Base-by-base conservation (phyloP, 2,797 vertebrate genomes). In the Dicrostonyx torquatus region DNA sequence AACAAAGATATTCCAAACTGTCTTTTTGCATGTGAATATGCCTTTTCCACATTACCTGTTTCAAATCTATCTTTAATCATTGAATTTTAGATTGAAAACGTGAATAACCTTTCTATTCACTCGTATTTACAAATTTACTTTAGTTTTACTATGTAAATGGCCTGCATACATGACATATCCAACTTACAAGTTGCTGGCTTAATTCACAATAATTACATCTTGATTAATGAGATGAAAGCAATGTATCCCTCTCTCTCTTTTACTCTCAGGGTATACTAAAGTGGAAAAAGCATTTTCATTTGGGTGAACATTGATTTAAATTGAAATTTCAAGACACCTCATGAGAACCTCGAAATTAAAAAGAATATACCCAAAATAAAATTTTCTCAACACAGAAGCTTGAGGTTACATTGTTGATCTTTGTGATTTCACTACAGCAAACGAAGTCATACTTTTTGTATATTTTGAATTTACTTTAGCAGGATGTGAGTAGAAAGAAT, bases 321-420 rank as follows among this genome's bases (percentile, higher is more conserved):
- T 1, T 89, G 37, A 93, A 93, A 83, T 93, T 94, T 43, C n/a
- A 92, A 53, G 17, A 86, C 73, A 93, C 0, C 1, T 73, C 14
- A 78, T 24, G 1, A 94, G 0, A 90, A 6, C 14, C 10, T 5
- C 60, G 66, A 87, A 84, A 79, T 31, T 22, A 83, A n/a, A 79
- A 66, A n/a, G 40, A 40, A 0, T 29, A 40, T 58, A 26, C 87
- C 1, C 89, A 83, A 60, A n/a, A 20, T 77, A 34, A 72, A 29
- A 66, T 40, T 64, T 73, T 88, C 24, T 3, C 7, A 70, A 8
- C 20, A 84, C 10, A 88, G 22, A 84, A 26, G 53, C 37, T 62
- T 37, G 84, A 48, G 73, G 22, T 37, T 53, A 5, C 12, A n/a
- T 6, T 18, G 13, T 1, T 43, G 0, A 7, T 58, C 14, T 66